A percentile compares a stretch with the other conserved stretches of the same genome.
Conservation (phyloP, 2,888 invertebrate species). For the Polyommatus iphigenia region DNA sequence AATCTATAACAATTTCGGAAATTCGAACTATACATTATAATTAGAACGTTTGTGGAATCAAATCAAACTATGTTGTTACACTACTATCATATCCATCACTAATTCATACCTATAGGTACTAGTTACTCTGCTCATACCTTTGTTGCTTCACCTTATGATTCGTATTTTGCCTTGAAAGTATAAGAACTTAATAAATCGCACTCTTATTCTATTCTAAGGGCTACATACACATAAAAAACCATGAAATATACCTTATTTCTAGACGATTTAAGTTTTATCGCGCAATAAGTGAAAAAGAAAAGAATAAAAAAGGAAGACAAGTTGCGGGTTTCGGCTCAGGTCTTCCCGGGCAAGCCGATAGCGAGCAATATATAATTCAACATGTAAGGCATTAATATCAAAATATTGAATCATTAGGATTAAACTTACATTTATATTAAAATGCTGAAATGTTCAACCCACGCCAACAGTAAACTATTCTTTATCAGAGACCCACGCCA, state of each 20-base stretch:
- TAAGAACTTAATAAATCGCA: background rate
- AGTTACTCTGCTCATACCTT: background rate
- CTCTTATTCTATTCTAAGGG: background rate
- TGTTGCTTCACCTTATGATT: background rate
- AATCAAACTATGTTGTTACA: no score
- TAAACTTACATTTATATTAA: constrained; percentile 57
- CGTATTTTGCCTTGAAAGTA: background rate
- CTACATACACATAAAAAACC: background rate
- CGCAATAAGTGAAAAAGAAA: constrained; percentile 34
- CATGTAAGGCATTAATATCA: constrained; percentile 42
- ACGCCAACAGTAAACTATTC: constrained; percentile 36
- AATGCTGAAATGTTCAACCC: constrained; percentile 37
- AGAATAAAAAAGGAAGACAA: constrained; percentile 50
- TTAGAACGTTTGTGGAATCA: no score
- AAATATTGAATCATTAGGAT: constrained; percentile 29
- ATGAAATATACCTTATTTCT: background rate
- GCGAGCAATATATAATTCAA: constrained; percentile 62
- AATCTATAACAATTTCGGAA: no score
- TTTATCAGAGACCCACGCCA: constrained; percentile 68
- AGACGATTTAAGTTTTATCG: background rate
- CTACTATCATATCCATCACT: background rate
- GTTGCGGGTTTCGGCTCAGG: constrained; percentile 48
- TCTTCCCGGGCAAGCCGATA: constrained; percentile 52
- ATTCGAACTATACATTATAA: no score
- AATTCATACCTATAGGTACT: no score